Evolutionary conservation across 53 echinoderm and acorn worm species (phyloP), one percentile per base, ranked within the genome.

Genomic region (Paelopatides confundens): DNA sequence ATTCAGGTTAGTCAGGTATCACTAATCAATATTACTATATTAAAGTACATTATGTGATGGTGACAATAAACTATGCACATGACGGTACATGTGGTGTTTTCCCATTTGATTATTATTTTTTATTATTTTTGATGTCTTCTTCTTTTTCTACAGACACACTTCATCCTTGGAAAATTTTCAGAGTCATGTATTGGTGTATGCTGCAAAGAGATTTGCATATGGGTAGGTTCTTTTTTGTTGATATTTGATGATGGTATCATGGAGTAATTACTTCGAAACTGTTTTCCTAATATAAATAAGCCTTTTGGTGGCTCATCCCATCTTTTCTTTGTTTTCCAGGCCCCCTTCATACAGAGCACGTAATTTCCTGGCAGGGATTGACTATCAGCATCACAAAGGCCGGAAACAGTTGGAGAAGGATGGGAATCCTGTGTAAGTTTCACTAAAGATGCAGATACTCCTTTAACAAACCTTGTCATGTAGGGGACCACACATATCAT

Each of bases 341-440:
- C 51, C 43, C 24, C 88, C 82, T 18, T 78, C 78, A 4, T 88
- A 88, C 68, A 81, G 49, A 31, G 88, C 82, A 2, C 35, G 88
- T 9, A 88, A 88, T 50, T 46, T 66, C 23, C 79, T 88, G 47
- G 88, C 88, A 13, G 88, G 39, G 2, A 88, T 88, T 82, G 69
- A 82, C 12, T 82, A 88, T 50, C 77, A 43, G 34, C 38, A 49
- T 4, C 88, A 88, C 63, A 78, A 78, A 31, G 66, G 64, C 49
- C 77, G 88, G 32, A 31, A 63, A 21, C 81, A 81, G 31, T n/a
- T 6, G 21, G 78, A 27, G 35, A 47, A 6, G 64, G 82, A 37
- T 38, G 71, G 43, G 11, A 38, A 71, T 21, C 71, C 71, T 24
- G 21, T 15, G 71, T 71, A 71, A 39, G 71, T 71, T 68, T n/a